These are phyloP conservation scores for Irena cyanogastra DNA, from an alignment of 2,113 vertebrate species.

Conservation along the genomic window DNA sequence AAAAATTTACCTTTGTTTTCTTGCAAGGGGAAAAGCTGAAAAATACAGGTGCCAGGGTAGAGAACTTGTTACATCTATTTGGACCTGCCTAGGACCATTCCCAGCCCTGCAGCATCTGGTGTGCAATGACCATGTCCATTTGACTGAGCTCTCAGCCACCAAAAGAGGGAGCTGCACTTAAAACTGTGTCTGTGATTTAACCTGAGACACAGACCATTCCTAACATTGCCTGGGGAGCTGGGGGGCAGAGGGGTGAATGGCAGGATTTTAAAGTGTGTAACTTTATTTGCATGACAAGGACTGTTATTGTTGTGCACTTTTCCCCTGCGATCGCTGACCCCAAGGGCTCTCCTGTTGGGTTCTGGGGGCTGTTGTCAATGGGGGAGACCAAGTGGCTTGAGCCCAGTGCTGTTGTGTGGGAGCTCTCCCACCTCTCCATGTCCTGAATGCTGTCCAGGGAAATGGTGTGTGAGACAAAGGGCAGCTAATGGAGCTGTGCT, in stretches of 20 bases:
- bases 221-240: not conserved
- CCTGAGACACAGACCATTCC: fast-evolving
- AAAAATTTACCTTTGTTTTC: not conserved
- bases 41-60: not conserved
- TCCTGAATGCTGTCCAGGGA: not conserved
- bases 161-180: not conserved
- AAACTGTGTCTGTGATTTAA: too few species aligned
- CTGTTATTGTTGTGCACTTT: not conserved
- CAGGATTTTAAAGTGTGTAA: not conserved
- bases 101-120: not conserved
- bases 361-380: not conserved
- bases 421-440: fast-evolving
- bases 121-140: fast-evolving
- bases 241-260: not conserved
- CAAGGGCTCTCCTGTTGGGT: not conserved
- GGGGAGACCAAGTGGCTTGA: too few species aligned
- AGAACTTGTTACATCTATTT: fast-evolving
- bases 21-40: not conserved
- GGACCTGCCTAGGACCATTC: fast-evolving
- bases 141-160: not conserved
- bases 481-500: not conserved
- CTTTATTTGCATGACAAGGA: too few species aligned
- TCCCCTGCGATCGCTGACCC: not conserved
- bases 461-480: not conserved
- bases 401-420: fast-evolving